Evolutionary conservation across 2,888 invertebrate species (phyloP), one percentile per base, ranked within the genome.

Genomic region (Dione vanillae): DNA sequence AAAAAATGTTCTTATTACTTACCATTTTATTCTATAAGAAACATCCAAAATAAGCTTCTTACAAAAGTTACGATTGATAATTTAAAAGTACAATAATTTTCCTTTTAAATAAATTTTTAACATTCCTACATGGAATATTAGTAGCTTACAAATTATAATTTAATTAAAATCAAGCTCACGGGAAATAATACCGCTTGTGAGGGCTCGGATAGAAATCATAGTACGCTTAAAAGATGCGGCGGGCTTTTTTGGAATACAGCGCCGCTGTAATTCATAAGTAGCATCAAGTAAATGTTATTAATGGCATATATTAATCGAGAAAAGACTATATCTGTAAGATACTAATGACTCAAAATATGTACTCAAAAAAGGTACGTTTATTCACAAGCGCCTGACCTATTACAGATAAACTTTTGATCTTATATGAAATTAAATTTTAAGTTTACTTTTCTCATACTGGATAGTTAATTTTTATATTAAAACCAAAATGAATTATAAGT

Each of bases 141-240:
- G n/a, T 37, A 62, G 47, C 12, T 35, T 16, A 47, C 47, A 37
- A 62, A 62, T 62, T 16, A 35, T 37, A 37, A 47, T 37, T 37
- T 62, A 49, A 49, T 62, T 62, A n/a, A 62, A 62, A 47, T 37
- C 47, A 14, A n/a, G 77, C 75, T 69, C 79, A 92, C 93, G 92
- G 93, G 72, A 93, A 81, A 75, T 93, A 93, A 67, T 93, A 93
- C 65, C 90, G 85, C 77, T 91, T 92, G 74, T 93, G 93, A 0
- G n/a, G 92, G 93, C 65, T 91, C 93, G 74, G 93, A 73, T 92
- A 92, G 1, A 91, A 82, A 37, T 94, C 91, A 78, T 93, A 93
- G 75, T 92, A n/a, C 93, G 77, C 93, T 93, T 7, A n/a, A 93
- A 93, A 0, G 93, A 92, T 0, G 89, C 87, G 27, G 90, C 91